Base-by-base conservation (phyloP, 2,888 invertebrate species). In the Octonoba sinensis region DNA sequence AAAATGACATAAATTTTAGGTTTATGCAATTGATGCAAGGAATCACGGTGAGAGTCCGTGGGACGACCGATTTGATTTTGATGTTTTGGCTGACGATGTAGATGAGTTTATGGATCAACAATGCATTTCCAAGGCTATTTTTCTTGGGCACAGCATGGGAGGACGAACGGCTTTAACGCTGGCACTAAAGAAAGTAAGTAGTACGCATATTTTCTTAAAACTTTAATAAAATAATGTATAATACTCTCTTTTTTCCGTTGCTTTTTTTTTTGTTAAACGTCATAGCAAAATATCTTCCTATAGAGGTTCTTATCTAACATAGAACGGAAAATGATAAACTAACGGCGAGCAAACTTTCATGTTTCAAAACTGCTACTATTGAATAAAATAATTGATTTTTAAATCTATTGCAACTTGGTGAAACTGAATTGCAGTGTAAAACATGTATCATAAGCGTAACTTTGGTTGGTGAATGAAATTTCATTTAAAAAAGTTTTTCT, bases 11-110 rank as follows among this genome's bases (percentile, higher is more conserved):
- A 3, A 27, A 3, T 36, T 66, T 12, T 47, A 82, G 82, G 82
- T 82, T 0, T 82, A 82, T 20, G 49, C 67, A n/a, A 46, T 82
- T 1, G 82, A 82, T 67, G 72, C 75, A 6, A 59, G 76, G 20
- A 82, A 82, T 18, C 82, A 82, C 16, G 82, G 82, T 8, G 76
- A 73, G 8, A 82, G 82, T 64, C 82, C 75, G 0, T 71, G 82
- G 82, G 24, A 20, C 16, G 70, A 75, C 16, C 13, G 65, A 13
- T 27, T 82, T 6, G 59, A 69, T n/a, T 82, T 75, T 18, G 65
- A 65, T 8, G 49, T 60, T 16, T 20, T 74, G 16, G 70, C 82
- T 0, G 75, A 65, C 1, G 82, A 82, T 51, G 15, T 75, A 8
- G 65, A 70, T 1, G 16, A 66, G 15, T 82, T 82, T 18, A 20